Evolutionary conservation across 1,140 invertebrate species (phyloP), one percentile per base, ranked within the genome.

Genomic region (Drosophila mojavensis): DNA sequence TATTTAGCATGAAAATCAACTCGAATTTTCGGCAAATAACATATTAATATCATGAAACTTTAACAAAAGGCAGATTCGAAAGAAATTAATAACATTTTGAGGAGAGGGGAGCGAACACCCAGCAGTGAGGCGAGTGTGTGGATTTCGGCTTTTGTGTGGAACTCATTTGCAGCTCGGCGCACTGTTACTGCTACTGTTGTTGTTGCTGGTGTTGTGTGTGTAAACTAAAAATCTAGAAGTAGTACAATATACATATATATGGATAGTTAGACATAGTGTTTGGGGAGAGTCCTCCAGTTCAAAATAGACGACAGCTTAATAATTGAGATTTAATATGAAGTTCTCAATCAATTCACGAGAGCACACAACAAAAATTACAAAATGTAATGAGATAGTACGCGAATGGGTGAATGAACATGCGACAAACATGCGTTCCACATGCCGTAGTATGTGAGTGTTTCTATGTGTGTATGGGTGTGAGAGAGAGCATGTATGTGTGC

Each of bases 171-270:
- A 63, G 64, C 58, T 59, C 51, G 58, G 17, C 51, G 65, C 71
- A 54, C 54, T 53, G 41, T 17, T 33, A 26, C 51, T 71, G 20
- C 56, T 54, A 17, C 43, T 75, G 63, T 48, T 55, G 33, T 15
- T 61, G 41, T 33, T 33, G 33, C 33, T 63, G 17, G 55, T 45
- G 17, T 63, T 28, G 64, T 51, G 26, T 69, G 71, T 58, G 58
- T 69, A 63, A 74, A 69, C 58, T 84, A 84, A 84, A 77, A 84
- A 84, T 84, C 81, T 84, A 84, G 78, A 84, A 84, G 77, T 69
- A 84, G 77, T 84, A 84, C 65, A 84, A 84, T 84, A 80, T 45
- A 58, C 77, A 80, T 73, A 47, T 65, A 69, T 69, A 61, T 77
- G 77, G 41, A 78, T 80, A 71, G 78, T 84, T 84, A 79, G 79